Base-by-base conservation (phyloP, 2,888 invertebrate species). In the Agriopis aurantiaria region DNA sequence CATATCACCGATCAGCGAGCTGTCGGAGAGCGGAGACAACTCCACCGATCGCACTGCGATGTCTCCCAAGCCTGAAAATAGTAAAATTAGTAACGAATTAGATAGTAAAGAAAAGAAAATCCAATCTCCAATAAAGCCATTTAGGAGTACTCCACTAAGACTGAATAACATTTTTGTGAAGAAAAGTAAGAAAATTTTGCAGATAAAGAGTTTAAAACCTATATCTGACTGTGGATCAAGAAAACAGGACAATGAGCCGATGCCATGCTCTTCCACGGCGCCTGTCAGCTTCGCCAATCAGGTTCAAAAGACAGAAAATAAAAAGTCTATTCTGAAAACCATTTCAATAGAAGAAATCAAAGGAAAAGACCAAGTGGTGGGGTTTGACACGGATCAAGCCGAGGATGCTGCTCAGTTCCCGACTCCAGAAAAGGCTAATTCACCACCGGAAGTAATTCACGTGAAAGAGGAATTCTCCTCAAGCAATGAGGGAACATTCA, bases 1-100 rank as follows among this genome's bases (percentile, higher is more conserved):
- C 46, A 91, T 94, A 80, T 94, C 95, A 41, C 94, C 94, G 4
- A 93, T 93, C 79, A 94, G 94, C 81, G 94, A 94, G 77, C 79
- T 94, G 65, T 93, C 93, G 3, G 94, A 94, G 78, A 86, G 85
- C 74, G 90, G 91, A 6, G 93, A 93, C n/a, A 92, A 90, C 77
- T 91, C 91, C 8, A 88, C 82, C 40, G 93, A 93, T 71, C 86
- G 75, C 65, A 78, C 83, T 41, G 79, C 84, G 67, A 75, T 87
- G 33, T 86, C 88, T 40, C 89, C 88, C 11, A 90, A 88, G 76
- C 84, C 85, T 77, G 75, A 82, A 68, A 76, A 55, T 65, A 65
- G 61, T 56, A 65, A 57, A 65, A 62, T 51, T 57, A 46, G 61
- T 56, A 75, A 33, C 8, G 78, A 72, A 61, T 40, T 80, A 71